Base-by-base conservation (phyloP, 2,888 invertebrate species). In the Mesorhabditis spiculigera region DNA sequence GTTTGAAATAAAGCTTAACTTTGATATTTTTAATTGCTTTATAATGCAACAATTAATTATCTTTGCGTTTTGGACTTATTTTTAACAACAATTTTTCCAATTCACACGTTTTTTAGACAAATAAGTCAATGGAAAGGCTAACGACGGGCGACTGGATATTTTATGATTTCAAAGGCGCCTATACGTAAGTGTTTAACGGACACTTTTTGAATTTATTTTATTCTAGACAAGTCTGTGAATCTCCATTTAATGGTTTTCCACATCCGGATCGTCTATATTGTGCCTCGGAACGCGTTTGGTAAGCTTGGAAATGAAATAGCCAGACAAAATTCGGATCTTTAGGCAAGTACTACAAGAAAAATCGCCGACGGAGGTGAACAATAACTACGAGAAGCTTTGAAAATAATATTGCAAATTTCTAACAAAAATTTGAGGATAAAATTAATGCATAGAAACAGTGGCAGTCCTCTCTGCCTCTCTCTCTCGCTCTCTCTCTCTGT, bases 241-340 rank as follows among this genome's bases (percentile, higher is more conserved):
- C 58, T 10, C 58, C 58, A 50, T 50, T 50, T n/a, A 50, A 50
- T n/a, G 58, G 58, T 50, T 50, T 50, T n/a, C 58, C 58, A 10
- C 58, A 50, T 50, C 58, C 58, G n/a, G 58, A 50, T 13, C 58
- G n/a, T 50, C 3, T 50, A 50, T 50, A 13, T n/a, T 10, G 10
- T 3, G 8, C 3, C n/a, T 2, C 58, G 58, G 58, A 50, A 3
- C 8, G 3, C 2, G 58, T 50, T 50, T 50, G 58, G 58, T 50
- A 50, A 50, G 58, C n/a, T 50, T 50, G 58, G 3, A 50, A 28
- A 28, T 3, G 28, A 1, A 28, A 28, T 28, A 28, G 3, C 28
- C 28, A 28, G 1, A 3, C 3, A 28, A 28, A 28, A 28, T 3
- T 28, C 28, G 28, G 1, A 28, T 28, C 3, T 28, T 28, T 3